Base-by-base conservation (phyloP, 2,888 invertebrate species). In the Protodeltote pygarga region DNA sequence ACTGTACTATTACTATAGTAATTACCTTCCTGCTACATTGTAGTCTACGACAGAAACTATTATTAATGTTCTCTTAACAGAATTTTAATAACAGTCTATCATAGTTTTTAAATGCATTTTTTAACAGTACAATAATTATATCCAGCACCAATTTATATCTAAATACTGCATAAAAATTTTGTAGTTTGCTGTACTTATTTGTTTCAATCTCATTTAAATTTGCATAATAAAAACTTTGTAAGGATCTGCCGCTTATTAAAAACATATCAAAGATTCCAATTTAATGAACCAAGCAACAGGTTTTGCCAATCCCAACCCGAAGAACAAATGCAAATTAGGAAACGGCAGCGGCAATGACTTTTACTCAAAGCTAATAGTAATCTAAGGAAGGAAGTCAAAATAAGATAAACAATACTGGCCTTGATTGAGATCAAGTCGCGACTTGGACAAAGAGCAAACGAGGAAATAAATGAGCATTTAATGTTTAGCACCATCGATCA, bases 331-430 rank as follows among this genome's bases (percentile, higher is more conserved):
- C 24, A 45, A 65, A 63, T 65, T 44, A 53, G 49, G 35, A 28
- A 53, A 40, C 29, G 38, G 42, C 46, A 53, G 38, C 29, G 38
- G 42, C 46, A 52, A 45, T 37, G 46, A 48, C 49, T 61, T 47
- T 50, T 42, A 32, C 57, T 46, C 41, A 29, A 59, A 53, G 49
- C 44, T 49, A 46, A 64, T 50, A 47, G 40, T 37, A 52, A 45
- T 44, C 29, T 40, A 32, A 70, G 70, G 70, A 74, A 75, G 73
- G 68, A 73, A 77, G 67, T 65, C 27, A 33, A 57, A 58, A 63
- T 59, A 58, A 57, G 61, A 71, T 62, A 52, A 68, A 71, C 57
- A 73, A 66, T 57, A 47, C 21, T 42, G 64, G 54, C 75, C 75
- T 79, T 75, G 68, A 47, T 46, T 41, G 37, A 21, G 45, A 73